Evolutionary conservation across 1,140 invertebrate genomes (phyloP), one percentile per base, ranked within the genome.

Genomic region (Trichonephila clavipes): DNA sequence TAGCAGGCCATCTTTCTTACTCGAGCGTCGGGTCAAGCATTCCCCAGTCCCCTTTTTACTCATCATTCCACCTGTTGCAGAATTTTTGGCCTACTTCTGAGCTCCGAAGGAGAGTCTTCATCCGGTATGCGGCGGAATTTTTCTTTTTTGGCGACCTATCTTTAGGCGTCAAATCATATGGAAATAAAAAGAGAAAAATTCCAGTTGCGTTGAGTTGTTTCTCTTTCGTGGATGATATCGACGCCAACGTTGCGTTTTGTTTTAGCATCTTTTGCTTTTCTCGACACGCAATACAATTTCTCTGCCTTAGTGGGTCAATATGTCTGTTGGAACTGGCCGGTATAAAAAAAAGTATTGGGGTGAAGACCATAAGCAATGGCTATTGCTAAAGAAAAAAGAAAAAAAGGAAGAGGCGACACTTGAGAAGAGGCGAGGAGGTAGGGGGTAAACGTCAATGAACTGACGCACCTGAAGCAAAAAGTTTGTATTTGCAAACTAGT

Each of bases 11-110:
- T 88, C 69, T 82, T 86, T 92, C 77, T 66, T 83, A 40, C 28
- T 90, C 58, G 69, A 90, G 51, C 34, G 61, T 62, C 86, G 86
- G 92, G 92, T 93, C 92, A 93, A 93, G 66, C 83, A 66, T 92
- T 72, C 72, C 62, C 44, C 44, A 14, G 3, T 44, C 66, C 66
- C 51, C 91, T 72, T 72, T 51, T 87, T 59, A 44, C 86, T 88
- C 92, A 88, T 93, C 92, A 18, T 51, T 88, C 85, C 69, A 59
- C 72, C 89, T 61, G 28, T 58, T 62, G 24, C 34, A 58, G 62
- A 88, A 88, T 69, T 72, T 64, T 34, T 92, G 91, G 21, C 91
- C 91, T 83, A 92, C 44, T 66, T 92, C 72, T 21, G 59, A 2
- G 21, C 40, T 12, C 51, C 81, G 51, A 90, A 58, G 51, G 77